Base-by-base conservation (phyloP, 1,140 invertebrate genomes). In the Dendrolimus punctatus region DNA sequence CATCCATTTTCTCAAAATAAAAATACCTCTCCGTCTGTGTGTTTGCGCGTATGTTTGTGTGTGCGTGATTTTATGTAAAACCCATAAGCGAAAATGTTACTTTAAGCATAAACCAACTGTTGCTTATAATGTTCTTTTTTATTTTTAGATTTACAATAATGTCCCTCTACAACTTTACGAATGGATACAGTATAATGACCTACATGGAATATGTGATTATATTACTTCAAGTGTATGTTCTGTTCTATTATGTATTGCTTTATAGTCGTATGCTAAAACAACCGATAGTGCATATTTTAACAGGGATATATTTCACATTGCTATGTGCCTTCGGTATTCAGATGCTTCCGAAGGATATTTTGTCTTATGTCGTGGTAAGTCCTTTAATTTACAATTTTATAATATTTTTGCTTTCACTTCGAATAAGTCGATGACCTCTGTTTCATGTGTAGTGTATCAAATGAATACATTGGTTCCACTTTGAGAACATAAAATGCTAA, bases 201-300 rank as follows among this genome's bases (percentile, higher is more conserved):
- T 94, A 93, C 63, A 66, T 94, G 81, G 93, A 94, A 64, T 93
- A 93, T 75, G 92, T 92, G 4, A 90, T 93, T 50, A 91, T 94
- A 58, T 66, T 93, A 57, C 48, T 90, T 0, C 92, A 94, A 83
- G 88, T 93, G 61, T 90, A 91, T 58, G 78, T 93, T n/a, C 64
- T 93, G 45, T 89, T 93, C 51, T 91, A 88, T 62, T 84, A 91
- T 48, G 90, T 92, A 3, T 57, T 93, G 5, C 89, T 90, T 62
- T 93, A 91, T 71, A 88, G 88, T 49, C 74, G 87, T 46, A 64
- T 87, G 49, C 55, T 91, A 10, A 87, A 90, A 62, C 60, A 55
- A 7, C 60, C 58, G 62, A 62, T 62, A 64, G 85, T 65, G 53
- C 87, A 42, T 5, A 78, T 60, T 57, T 70, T 46, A 61, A 55